Evolutionary conservation across 2,797 vertebrate genomes (phyloP).

Genomic region (Thalassophryne amazonica): DNA sequence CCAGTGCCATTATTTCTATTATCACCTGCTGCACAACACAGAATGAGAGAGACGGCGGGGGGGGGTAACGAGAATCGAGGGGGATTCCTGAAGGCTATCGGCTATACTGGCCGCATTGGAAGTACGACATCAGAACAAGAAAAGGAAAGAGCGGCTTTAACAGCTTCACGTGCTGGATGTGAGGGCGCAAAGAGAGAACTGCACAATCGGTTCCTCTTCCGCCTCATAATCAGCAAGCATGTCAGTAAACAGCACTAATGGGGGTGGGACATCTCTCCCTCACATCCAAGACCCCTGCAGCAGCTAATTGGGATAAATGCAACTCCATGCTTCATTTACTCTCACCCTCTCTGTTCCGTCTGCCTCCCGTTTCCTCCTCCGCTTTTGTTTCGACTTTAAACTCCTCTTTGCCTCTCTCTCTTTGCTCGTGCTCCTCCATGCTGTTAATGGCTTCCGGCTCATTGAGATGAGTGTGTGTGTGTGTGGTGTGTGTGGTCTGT

Average conservation of each 20-base stretch:
- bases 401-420: too few species aligned
- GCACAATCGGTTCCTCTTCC: conserved; percentile 46
- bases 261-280: conserved; percentile 71
- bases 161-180: conserved; percentile 32
- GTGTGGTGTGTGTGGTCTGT: too few species aligned
- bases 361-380: conserved; percentile 22
- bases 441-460: conserved; percentile 75
- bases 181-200: conserved; percentile 30
- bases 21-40: conserved; percentile 58
- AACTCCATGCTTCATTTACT: conserved; percentile 75
- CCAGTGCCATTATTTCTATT: conserved; percentile 73
- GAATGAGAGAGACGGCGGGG: conserved; percentile 23
- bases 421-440: conserved; percentile 19
- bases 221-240: conserved; percentile 70
- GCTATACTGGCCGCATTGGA: too few species aligned
- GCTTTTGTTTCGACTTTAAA: conserved; percentile 18
- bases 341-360: conserved; percentile 49
- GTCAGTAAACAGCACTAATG: conserved; percentile 82
- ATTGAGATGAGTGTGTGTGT: too few species aligned
- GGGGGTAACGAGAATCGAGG: conserved; percentile 29
- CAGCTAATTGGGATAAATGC: conserved; percentile 81
- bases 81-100: conserved; percentile 13
- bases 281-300: conserved; percentile 70
- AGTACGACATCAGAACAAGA: too few species aligned
- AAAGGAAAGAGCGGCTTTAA: background rate